Evolutionary conservation across 2,888 invertebrate genomes (phyloP), one percentile per base, ranked within the genome.

Genomic region (Apoda limacodes): DNA sequence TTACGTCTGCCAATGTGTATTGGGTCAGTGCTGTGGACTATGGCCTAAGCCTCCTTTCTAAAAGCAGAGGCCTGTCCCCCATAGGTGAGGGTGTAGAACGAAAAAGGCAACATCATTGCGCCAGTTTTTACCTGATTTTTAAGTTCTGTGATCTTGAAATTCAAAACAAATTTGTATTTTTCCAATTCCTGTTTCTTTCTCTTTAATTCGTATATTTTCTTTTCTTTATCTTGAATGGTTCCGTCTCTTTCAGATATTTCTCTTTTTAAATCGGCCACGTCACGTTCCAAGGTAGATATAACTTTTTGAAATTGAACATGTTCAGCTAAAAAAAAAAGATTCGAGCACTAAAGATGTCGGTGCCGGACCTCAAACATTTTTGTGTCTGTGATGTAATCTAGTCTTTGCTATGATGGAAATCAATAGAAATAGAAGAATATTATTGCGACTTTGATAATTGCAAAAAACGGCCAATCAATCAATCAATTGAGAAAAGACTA

Each of bases 131-230:
- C 82, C 68, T 90, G 88, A 52, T 88, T 88, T 60, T 92, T 91
- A 12, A 95, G 64, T 52, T 96, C 95, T 15, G 89, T 88, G 35
- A 96, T 93, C 66, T 94, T 94, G 58, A 93, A 93, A 54, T 92
- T 92, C 17, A 95, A 71, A 1, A 95, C 93, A 61, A 93, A 94
- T 58, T 93, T 94, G 61, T 91, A 93, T 62, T 95, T 96, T 57
- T 96, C 94, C 40, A 96, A 66, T 56, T 95, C 95, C 53, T 89
- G 88, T 55, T 92, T 95, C 55, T 89, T 92, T 42, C 88, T 86
- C 59, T 93, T 90, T 34, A 95, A 64, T 44, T 93, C 93, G 48
- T 88, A 88, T 43, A 95, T 92, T 39, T 88, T 82, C 50, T 88
- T 90, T 61, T 95, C 95, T 67, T 93, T 94, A 28, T 91, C 90